These are phyloP conservation scores for Desoria tigrina DNA, from an alignment of 2,888 invertebrate species.

Conservation along the genomic window DNA sequence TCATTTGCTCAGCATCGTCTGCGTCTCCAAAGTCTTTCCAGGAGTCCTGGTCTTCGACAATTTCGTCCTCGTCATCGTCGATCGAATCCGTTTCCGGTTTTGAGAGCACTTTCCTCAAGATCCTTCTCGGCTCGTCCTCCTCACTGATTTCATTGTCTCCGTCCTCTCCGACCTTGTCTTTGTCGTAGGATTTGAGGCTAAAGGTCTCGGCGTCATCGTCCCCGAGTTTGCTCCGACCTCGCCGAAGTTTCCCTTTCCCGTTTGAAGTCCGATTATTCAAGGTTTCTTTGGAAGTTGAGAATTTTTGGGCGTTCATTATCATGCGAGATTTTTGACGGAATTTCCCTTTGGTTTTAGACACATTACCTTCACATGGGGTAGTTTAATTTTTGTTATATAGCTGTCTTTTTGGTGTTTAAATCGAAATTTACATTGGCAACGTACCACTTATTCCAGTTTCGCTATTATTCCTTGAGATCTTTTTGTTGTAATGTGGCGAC, in stretches of 20 bases:
- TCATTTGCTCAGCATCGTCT: slow-evolving; percentile 57
- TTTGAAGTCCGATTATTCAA: slow-evolving; percentile 30
- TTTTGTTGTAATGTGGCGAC: too few species aligned
- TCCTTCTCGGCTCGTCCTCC: neutral
- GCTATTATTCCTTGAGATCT: too few species aligned
- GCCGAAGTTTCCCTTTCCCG: slow-evolving; percentile 24
- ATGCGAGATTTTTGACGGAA: slow-evolving; percentile 49
- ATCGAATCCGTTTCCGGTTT: neutral
- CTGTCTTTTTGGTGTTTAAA: too few species aligned
- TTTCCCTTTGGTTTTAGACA: slow-evolving; percentile 31
- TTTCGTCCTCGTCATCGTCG: slow-evolving; percentile 4
- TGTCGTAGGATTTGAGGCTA: slow-evolving; percentile 27
- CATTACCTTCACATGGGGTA: too few species aligned
- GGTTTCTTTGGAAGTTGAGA: slow-evolving; percentile 43
- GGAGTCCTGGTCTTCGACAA: slow-evolving; percentile 60
- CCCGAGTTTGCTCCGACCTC: neutral
- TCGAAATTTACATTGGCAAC: too few species aligned
- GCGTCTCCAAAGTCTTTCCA: slow-evolving; percentile 50
- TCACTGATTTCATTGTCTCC: neutral
- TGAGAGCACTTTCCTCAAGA: neutral
- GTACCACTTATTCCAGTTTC: too few species aligned
- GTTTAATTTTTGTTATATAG: too few species aligned
- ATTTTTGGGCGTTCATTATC: slow-evolving; percentile 51
- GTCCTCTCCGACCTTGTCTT: too few species aligned
- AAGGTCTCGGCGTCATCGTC: slow-evolving; percentile 19